Conservation (phyloP, 2,888 invertebrate genomes). For the Plagodis dolabraria region DNA sequence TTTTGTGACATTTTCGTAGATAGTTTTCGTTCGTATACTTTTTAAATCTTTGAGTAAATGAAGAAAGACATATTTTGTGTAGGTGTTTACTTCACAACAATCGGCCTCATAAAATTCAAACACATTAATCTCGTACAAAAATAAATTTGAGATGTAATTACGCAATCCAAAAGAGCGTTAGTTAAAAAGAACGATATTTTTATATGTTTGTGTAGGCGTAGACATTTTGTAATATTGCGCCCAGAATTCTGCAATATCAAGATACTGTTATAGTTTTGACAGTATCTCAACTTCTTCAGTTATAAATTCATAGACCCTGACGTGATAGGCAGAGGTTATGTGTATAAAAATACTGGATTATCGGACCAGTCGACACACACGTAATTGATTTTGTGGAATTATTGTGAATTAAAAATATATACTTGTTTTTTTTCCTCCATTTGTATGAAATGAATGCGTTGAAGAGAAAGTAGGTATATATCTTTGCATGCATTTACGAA, state of each 20-base stretch:
- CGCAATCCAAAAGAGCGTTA: constrained; percentile 37
- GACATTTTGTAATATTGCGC: constrained; percentile 54
- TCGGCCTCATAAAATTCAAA: constrained; percentile 15
- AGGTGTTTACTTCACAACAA: constrained; percentile 16
- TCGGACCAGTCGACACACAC: no score
- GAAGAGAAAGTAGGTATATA: no score
- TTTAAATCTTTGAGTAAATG: neutral
- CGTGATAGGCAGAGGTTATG: no score
- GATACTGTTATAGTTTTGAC: constrained; percentile 28
- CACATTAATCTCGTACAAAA: constrained; percentile 26
- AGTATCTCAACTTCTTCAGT: constrained; percentile 7
- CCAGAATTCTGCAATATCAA: constrained; percentile 60
- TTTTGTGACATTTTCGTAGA: no score
- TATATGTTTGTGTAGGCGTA: constrained; percentile 55
- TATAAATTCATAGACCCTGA: no score
- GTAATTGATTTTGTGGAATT: no score
- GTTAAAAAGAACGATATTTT: constrained; percentile 63
- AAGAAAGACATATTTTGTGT: constrained; percentile 3
- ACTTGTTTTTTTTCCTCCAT: no score
- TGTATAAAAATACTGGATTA: no score
- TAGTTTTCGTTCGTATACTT: neutral
- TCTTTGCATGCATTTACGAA: no score
- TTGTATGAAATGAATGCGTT: no score
- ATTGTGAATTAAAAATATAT: no score
- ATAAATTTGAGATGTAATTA: constrained; percentile 28